Evolutionary conservation across 2,888 invertebrate species (phyloP).

Genomic region (Athripsodes cinereus): DNA sequence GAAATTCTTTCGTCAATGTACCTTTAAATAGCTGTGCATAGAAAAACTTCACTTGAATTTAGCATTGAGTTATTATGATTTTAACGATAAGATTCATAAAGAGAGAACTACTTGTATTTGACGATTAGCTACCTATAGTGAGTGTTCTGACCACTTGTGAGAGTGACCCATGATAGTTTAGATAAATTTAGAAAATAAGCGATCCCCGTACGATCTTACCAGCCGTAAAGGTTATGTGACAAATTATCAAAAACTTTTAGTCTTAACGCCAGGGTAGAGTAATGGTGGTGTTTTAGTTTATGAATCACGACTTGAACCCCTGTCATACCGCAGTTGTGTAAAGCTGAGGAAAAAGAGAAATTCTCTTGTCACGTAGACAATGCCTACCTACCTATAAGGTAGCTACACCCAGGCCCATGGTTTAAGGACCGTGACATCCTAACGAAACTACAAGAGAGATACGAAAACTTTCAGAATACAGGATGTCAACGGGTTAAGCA

Average conservation of each 20-base stretch:
- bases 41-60: no score
- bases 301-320: slow-evolving; percentile 8
- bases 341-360: slow-evolving; percentile 9
- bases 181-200: no score
- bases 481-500: slow-evolving; percentile 18
- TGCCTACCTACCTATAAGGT: not conserved
- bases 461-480: slow-evolving; percentile 14
- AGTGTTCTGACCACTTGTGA: no score
- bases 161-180: no score
- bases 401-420: slow-evolving; percentile 1
- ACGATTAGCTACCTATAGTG: no score
- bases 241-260: not conserved
- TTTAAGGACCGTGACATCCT: slow-evolving; percentile 17
- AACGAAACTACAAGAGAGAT: slow-evolving; percentile 10
- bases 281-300: slow-evolving; percentile 1
- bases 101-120: no score
- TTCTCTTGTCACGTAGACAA: slow-evolving; percentile 16
- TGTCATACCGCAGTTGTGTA: slow-evolving; percentile 7
- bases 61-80: no score
- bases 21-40: no score
- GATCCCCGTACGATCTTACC: no score
- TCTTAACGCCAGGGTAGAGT: not conserved
- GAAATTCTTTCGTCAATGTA: no score
- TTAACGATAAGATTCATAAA: no score
- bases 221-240: no score